Evolutionary conservation across 2,797 vertebrate genomes (phyloP), one percentile per base, ranked within the genome.

Genomic region (Bovichtus variegatus): DNA sequence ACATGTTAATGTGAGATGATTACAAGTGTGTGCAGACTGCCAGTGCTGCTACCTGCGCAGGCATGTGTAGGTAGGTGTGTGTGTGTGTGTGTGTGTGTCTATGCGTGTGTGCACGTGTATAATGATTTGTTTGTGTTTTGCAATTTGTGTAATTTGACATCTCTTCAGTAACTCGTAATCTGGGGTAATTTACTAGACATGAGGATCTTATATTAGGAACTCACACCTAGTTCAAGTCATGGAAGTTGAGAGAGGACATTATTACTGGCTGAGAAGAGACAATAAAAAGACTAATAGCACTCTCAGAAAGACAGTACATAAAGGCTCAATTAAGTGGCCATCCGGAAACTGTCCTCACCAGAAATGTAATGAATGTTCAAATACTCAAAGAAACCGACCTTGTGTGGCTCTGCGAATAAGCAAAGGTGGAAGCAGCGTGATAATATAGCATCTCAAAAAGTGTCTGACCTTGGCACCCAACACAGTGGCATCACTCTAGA

Each of bases 1-100:
- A 34, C 43, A 40, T 10, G 38, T 11, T 64, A 23, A 60, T 61
- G 63, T 63, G 49, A 57, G 79, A 71, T 44, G 74, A 79, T 78
- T 67, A 50, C 69, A 41, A 62, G 63, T 64, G 66, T 50, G 68
- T 69, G 57, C 44, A 23, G 41, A 19, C 18, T 47, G 49, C 71
- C 36, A 46, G 55, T 5, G 55, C 21, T 71, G 40, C 41, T 72
- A 21, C 50, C 55, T 10, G 21, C 29, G 58, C 68, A 70, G 50
- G 36, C 15, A 41, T 43, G 43, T 46, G 61, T 0, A n/a, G n/a
- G 59, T 27, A 31, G 60, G 68, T 7, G 16, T 25, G 44, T 31
- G 29, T 57, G 31, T 50, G 38, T 62, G 27, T 29, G 27, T 29
- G 27, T 29, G 27, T 43, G 31, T 50, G 54, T 58, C 36, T 43